Conservation (phyloP, 1,140 invertebrate genomes). For the Apis florea region DNA sequence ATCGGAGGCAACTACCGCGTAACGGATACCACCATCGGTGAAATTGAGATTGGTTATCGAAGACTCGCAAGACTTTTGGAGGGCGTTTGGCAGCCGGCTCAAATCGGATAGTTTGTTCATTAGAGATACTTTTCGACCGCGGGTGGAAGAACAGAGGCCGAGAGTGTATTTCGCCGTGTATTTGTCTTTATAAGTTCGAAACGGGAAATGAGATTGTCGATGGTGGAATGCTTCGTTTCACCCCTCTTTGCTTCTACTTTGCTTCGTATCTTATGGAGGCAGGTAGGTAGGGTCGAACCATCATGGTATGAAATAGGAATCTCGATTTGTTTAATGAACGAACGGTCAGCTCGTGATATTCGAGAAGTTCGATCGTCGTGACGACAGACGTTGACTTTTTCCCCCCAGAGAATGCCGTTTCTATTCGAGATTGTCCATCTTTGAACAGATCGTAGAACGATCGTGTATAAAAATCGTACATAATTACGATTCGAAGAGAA, state of each 20-base stretch:
- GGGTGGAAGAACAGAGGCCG: constrained; percentile 17
- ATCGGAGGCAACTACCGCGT: constrained; percentile 42
- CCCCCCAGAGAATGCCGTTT: not conserved
- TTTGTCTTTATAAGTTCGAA: constrained; percentile 67
- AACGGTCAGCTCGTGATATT: constrained; percentile 38
- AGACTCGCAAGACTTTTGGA: constrained; percentile 34
- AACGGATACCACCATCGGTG: constrained; percentile 54
- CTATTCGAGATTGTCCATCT: too few species aligned
- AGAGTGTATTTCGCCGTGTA: constrained; percentile 58
- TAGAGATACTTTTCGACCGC: constrained; percentile 64
- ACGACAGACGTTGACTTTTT: not conserved
- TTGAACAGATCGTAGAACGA: too few species aligned
- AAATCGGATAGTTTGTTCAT: constrained; percentile 72
- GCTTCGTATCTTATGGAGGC: not conserved
- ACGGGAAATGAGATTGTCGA: constrained; percentile 67
- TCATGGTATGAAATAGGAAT: constrained; percentile 48
- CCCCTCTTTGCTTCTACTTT: not conserved
- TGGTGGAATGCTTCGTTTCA: constrained; percentile 48
- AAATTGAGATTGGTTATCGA: constrained; percentile 70
- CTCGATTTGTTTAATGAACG: constrained; percentile 60
- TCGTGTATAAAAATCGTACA: constrained; percentile 12
- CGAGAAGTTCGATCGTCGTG: constrained; percentile 1
- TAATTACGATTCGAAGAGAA: constrained; percentile 1
- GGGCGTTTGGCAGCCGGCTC: constrained; percentile 42
- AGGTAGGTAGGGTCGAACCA: constrained; percentile 3